Conservation (phyloP, 2,797 vertebrate species). For the Microctenopoma lineatum region DNA sequence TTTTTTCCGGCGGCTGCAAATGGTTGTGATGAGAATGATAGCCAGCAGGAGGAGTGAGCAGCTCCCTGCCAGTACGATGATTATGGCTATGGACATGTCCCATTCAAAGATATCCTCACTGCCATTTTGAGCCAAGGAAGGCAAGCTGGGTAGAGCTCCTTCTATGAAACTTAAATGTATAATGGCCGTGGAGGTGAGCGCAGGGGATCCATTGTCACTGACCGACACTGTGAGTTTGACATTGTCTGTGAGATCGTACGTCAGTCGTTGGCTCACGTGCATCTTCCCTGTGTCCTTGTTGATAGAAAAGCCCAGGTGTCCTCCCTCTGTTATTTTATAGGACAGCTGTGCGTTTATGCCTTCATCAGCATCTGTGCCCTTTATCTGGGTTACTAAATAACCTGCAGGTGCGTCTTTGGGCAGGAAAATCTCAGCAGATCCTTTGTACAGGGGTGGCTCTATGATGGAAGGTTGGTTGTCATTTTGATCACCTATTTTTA, state of each 20-base stretch:
- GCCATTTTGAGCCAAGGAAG: conserved; percentile 80
- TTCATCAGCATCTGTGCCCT: conserved; percentile 91
- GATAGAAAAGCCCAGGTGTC: conserved; percentile 88
- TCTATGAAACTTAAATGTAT: conserved; percentile 89
- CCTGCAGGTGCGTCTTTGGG: conserved; percentile 89
- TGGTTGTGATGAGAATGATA: conserved; percentile 93
- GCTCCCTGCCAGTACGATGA: conserved; percentile 92
- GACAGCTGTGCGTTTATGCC: conserved; percentile 90
- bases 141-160: conserved; percentile 82
- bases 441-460: conserved; percentile 88
- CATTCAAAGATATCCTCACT: conserved; percentile 85
- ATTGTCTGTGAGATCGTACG: conserved; percentile 86
- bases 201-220: conserved; percentile 89
- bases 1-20: conserved; percentile 90
- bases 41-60: conserved; percentile 93
- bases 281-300: conserved; percentile 91
- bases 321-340: conserved; percentile 88
- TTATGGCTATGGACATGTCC: conserved; percentile 93
- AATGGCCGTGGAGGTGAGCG: conserved; percentile 87
- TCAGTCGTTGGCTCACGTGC: conserved; percentile 86
- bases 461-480: conserved; percentile 91
- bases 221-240: conserved; percentile 88
- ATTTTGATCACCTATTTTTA: conserved; percentile 94
- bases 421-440: conserved; percentile 89
- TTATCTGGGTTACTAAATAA: conserved; percentile 90